phyloP scores from a whole-genome alignment of 2,113 vertebrate genomes.

The Percopsis transmontana region DNA sequence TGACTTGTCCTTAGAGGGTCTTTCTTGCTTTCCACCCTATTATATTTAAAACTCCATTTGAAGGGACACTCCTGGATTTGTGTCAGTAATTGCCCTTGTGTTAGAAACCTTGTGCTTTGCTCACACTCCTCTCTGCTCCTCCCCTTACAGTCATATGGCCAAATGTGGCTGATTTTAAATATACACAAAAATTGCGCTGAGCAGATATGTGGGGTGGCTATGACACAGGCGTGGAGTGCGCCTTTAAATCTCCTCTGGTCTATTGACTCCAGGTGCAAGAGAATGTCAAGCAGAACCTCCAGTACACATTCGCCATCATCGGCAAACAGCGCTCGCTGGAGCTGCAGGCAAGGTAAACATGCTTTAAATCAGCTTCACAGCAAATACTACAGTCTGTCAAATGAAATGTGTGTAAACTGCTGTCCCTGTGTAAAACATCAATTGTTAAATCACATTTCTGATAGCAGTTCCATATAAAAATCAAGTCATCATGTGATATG shows the following conservation, averaged over 20 bases:
- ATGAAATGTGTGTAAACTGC: background rate
- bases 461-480: background rate
- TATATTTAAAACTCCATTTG: too few relatives aligned
- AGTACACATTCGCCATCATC: conserved; percentile 86
- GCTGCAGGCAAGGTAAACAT: conserved; percentile 87
- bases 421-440: background rate
- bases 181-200: too few relatives aligned
- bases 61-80: too few relatives aligned
- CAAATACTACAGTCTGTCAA: background rate
- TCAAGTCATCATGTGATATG: background rate
- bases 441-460: background rate
- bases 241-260: background rate
- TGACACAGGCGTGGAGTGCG: background rate
- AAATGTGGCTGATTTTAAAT: too few relatives aligned
- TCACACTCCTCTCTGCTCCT: background rate
- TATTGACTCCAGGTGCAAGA: conserved; percentile 86
- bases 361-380: background rate
- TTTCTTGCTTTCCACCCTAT: background rate
- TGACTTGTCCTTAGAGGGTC: background rate
- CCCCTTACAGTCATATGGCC: too few relatives aligned
- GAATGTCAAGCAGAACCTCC: conserved; percentile 84
- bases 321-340: conserved; percentile 91
- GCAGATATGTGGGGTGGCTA: too few relatives aligned
- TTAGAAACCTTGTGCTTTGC: background rate
- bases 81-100: too few relatives aligned